These are phyloP conservation scores for Syrista parreyssii DNA, from an alignment of 2,888 invertebrate species.

Conservation along the genomic window DNA sequence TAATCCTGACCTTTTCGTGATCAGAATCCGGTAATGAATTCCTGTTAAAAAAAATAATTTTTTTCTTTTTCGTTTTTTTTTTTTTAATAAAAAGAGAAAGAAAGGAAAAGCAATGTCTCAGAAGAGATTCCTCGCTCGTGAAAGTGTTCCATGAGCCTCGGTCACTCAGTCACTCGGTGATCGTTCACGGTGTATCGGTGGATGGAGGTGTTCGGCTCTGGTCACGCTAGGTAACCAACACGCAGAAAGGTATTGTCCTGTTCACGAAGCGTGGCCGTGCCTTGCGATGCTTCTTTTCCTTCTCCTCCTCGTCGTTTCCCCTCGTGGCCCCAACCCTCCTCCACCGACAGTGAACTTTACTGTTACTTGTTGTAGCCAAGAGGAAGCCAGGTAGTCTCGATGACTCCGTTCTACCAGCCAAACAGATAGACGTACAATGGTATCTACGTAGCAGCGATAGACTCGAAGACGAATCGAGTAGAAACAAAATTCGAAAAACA, in stretches of 20 bases:
- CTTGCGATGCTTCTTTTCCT: not conserved
- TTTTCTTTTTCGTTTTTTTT: no score
- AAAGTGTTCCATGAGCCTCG: constrained; percentile 4
- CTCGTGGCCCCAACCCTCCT: not conserved
- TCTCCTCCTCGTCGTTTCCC: not conserved
- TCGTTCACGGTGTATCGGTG: not conserved
- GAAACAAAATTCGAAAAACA: not conserved
- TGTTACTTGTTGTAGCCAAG: not conserved
- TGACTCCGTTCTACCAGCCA: not conserved
- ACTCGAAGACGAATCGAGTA: not conserved
- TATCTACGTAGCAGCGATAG: not conserved
- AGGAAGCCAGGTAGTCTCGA: not conserved
- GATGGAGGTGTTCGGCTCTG: not conserved
- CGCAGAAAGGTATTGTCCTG: not conserved
- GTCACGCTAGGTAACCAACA: not conserved
- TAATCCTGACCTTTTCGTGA: not conserved
- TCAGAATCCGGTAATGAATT: not conserved
- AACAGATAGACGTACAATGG: not conserved
- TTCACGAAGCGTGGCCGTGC: not conserved
- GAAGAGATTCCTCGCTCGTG: not conserved
- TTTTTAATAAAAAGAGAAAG: not conserved
- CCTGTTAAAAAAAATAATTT: no score
- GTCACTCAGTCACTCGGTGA: not conserved
- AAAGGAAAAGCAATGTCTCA: not conserved
- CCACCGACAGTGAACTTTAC: not conserved